These are phyloP conservation scores for Mixornis gularis DNA, from an alignment of 2,113 vertebrate genomes.

Conservation along the genomic window DNA sequence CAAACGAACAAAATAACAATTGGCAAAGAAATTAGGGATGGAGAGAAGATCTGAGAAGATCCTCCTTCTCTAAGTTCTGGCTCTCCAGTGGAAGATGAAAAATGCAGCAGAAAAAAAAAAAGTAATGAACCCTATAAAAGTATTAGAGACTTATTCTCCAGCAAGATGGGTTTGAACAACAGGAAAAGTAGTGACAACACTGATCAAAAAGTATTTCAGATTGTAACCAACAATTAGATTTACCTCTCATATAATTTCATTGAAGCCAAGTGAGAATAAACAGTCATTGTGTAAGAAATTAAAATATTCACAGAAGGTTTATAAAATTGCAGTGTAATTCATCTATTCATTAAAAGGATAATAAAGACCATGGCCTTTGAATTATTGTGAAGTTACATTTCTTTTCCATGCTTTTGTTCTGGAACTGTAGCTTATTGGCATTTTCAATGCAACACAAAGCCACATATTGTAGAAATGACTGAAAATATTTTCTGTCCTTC, in stretches of 20 bases:
- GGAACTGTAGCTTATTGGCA: not conserved
- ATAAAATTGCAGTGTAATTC: not conserved
- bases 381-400: not conserved
- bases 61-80: not conserved
- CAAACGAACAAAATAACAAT: no score
- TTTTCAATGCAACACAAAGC: not conserved
- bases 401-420: not conserved
- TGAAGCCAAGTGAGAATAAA: slow-evolving; percentile 2
- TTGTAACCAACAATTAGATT: not conserved
- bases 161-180: not conserved
- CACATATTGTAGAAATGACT: not conserved
- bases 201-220: not conserved
- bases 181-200: not conserved
- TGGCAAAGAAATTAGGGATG: not conserved
- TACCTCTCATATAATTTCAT: not conserved
- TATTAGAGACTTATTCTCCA: not conserved
- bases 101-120: not conserved
- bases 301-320: not conserved
- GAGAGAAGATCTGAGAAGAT: not conserved
- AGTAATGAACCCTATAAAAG: not conserved
- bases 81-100: not conserved
- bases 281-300: not conserved
- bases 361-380: not conserved
- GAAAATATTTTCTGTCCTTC: not conserved
- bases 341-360: not conserved